Percentiles rank a stretch among this genome's conserved stretches.
Conservation (phyloP, 2,888 invertebrate species). For the Sthenelais limicola region DNA sequence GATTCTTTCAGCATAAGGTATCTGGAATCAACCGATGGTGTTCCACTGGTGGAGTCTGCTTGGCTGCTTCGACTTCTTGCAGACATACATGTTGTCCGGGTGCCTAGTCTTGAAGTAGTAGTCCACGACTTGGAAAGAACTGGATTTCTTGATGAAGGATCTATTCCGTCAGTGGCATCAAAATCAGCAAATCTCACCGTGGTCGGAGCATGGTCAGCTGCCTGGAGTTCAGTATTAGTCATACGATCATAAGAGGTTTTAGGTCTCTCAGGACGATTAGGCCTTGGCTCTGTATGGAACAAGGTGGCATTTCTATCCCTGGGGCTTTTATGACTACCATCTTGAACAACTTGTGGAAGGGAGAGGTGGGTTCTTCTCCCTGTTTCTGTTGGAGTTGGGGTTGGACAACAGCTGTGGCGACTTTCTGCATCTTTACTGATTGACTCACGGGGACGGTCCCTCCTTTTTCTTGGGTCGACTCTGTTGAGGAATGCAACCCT, state of each 20-base stretch:
- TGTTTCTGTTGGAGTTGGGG: background rate
- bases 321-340: conserved; percentile 4
- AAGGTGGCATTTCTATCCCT: background rate
- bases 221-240: conserved; percentile 8
- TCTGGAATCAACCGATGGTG: conserved; percentile 40
- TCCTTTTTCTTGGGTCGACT: conserved; percentile 29
- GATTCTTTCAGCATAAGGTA: conserved; percentile 37
- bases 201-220: background rate
- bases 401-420: conserved; percentile 27
- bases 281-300: conserved; percentile 26
- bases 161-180: background rate
- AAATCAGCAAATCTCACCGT: conserved; percentile 20
- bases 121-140: conserved; percentile 1
- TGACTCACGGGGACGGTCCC: conserved; percentile 12
- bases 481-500: conserved; percentile 19
- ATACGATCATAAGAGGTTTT: conserved; percentile 29
- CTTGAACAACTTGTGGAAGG: conserved; percentile 18
- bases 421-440: background rate
- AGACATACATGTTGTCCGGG: background rate
- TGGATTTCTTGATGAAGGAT: background rate
- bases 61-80: background rate
- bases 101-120: conserved; percentile 1
- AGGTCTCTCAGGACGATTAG: background rate
- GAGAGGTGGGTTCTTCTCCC: conserved; percentile 2
- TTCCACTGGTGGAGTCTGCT: background rate